Evolutionary conservation across 2,113 vertebrate genomes (phyloP).

Genomic region (Pteropus alecto): DNA sequence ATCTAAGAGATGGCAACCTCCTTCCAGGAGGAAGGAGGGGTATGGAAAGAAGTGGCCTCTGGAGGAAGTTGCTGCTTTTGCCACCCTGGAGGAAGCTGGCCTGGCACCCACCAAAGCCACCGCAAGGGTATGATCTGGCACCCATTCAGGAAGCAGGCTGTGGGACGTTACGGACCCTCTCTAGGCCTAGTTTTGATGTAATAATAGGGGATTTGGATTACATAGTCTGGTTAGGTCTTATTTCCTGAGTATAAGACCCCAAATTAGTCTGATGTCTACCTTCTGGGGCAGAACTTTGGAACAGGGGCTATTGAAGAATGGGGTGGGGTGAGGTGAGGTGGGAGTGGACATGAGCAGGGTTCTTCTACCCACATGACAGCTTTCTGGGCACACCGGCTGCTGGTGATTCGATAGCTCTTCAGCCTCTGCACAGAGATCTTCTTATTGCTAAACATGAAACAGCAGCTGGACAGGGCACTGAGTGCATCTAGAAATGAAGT

Average conservation of each 20-base stretch:
- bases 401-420: neutral
- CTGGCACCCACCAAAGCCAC: neutral
- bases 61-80: neutral
- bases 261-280: neutral
- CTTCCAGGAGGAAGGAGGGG: neutral
- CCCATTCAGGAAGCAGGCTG: neutral
- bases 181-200: neutral
- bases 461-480: neutral
- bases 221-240: neutral
- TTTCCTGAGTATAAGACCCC: neutral
- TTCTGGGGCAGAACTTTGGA: neutral
- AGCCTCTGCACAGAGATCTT: neutral
- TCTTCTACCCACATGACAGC: neutral
- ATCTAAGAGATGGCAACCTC: neutral
- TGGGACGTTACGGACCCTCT: neutral
- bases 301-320: neutral
- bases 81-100: fast-evolving
- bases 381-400: neutral
- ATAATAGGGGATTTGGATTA: neutral
- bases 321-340: neutral
- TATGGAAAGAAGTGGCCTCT: neutral
- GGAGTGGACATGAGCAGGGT: neutral
- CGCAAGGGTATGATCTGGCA: neutral
- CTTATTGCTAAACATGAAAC: neutral
- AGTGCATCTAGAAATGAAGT: neutral